phyloP scores from a whole-genome alignment of 2,797 vertebrate genomes.

The Thaleichthys pacificus region DNA sequence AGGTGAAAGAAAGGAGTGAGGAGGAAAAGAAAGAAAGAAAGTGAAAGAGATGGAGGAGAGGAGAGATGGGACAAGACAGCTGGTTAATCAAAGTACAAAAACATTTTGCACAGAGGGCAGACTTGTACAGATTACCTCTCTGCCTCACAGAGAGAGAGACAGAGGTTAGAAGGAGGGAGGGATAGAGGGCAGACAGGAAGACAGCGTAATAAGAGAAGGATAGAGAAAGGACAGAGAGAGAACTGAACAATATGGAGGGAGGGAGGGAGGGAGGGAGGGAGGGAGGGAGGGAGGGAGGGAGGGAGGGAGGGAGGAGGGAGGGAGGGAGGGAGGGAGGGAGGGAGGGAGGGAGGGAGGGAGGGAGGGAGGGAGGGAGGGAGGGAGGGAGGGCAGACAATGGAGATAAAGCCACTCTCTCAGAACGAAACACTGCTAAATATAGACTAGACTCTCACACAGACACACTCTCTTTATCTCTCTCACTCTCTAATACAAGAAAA shows the following conservation, averaged over 20 bases:
- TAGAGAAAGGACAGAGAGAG: background rate
- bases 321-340: background rate
- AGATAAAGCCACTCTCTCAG: constrained; percentile 1
- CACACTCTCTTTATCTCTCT: background rate
- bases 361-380: background rate
- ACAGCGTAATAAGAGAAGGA: background rate
- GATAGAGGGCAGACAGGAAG: background rate
- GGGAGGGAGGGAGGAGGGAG: background rate
- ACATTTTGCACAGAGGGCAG: background rate
- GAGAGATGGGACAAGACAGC: background rate
- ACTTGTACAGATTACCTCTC: background rate
- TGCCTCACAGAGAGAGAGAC: background rate
- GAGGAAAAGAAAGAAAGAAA: background rate
- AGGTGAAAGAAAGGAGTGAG: background rate
- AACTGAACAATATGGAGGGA: background rate
- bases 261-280: background rate
- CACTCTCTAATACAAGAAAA: background rate
- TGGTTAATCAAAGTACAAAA: background rate
- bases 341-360: background rate
- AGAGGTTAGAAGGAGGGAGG: background rate
- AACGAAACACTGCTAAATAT: background rate
- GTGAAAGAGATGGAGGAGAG: background rate
- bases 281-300: background rate
- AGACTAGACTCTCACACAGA: background rate
- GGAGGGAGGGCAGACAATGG: background rate